phyloP scores from a whole-genome alignment of 1,140 invertebrate species.

The Trichonephila clavipes region DNA sequence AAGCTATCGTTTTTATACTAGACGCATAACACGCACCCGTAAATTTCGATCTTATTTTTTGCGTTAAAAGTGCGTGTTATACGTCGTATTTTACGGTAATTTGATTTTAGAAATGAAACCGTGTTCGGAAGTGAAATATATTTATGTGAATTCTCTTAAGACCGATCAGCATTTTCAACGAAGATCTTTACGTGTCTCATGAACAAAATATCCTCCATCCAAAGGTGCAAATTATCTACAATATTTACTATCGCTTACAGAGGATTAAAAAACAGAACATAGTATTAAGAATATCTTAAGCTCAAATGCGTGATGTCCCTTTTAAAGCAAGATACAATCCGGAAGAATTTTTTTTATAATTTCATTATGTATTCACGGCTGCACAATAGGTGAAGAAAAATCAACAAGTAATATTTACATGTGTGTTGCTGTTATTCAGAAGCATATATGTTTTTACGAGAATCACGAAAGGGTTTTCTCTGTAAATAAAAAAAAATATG shows the following conservation, averaged over 20 bases:
- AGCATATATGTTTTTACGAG: background rate
- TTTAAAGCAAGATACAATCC: background rate
- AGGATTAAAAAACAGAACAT: background rate
- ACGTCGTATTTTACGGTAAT: too few relatives aligned
- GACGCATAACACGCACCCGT: too few relatives aligned
- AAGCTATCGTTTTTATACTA: too few relatives aligned
- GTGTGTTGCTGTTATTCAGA: background rate
- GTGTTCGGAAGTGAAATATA: too few relatives aligned
- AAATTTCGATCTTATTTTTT: too few relatives aligned
- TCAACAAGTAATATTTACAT: background rate
- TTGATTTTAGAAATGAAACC: too few relatives aligned
- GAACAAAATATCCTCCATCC: background rate
- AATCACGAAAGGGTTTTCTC: background rate
- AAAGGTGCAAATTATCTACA: background rate
- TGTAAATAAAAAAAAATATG: background rate
- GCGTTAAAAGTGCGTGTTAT: too few relatives aligned
- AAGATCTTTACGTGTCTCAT: background rate
- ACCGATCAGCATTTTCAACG: background rate
- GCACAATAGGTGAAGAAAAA: conserved; percentile 5
- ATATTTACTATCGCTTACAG: background rate
- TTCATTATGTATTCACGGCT: background rate
- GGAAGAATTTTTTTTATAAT: conserved; percentile 1
- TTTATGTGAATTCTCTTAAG: too few relatives aligned
- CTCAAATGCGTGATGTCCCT: background rate
- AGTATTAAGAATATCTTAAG: background rate